Conservation (phyloP, 1,140 invertebrate genomes). For the Euwallacea fornicatus region DNA sequence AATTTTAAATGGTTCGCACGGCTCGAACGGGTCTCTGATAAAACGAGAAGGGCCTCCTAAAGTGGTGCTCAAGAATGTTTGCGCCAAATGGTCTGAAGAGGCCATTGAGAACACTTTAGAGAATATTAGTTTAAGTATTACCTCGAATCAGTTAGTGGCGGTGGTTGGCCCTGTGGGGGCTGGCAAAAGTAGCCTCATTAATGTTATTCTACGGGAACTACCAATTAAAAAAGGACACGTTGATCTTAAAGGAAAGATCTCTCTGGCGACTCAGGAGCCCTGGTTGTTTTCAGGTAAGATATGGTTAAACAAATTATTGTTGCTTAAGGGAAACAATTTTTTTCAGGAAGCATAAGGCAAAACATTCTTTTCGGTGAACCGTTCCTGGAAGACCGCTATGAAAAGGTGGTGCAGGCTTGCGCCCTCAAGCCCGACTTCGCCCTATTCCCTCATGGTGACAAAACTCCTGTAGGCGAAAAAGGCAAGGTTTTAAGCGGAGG, state of each 20-base stretch:
- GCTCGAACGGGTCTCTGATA: background rate
- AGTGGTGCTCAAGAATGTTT: conserved; percentile 44
- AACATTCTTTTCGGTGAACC: conserved; percentile 67
- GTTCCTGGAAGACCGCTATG: conserved; percentile 60
- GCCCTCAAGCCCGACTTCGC: conserved; percentile 71
- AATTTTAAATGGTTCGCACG: background rate
- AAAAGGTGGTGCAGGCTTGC: conserved; percentile 64
- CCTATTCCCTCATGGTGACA: conserved; percentile 63
- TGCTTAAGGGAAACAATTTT: conserved; percentile 78
- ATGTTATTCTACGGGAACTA: conserved; percentile 74
- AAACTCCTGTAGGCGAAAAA: conserved; percentile 64
- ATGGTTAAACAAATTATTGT: conserved; percentile 51
- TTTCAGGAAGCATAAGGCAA: conserved; percentile 61
- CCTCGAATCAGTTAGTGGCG: conserved; percentile 63
- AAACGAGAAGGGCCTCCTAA: conserved; percentile 21
- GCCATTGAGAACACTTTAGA: conserved; percentile 44
- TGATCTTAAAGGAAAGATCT: conserved; percentile 70
- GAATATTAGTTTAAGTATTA: conserved; percentile 44
- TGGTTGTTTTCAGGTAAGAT: conserved; percentile 68
- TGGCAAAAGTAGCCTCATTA: conserved; percentile 77
- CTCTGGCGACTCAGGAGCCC: conserved; percentile 78
- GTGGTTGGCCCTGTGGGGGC: conserved; percentile 80
- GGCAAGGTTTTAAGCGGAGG: conserved; percentile 75
- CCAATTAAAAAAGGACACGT: conserved; percentile 66
- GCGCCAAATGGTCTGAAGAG: conserved; percentile 46